Evolutionary conservation across 2,113 vertebrate genomes (phyloP).

Genomic region (Cyanocitta stelleri): DNA sequence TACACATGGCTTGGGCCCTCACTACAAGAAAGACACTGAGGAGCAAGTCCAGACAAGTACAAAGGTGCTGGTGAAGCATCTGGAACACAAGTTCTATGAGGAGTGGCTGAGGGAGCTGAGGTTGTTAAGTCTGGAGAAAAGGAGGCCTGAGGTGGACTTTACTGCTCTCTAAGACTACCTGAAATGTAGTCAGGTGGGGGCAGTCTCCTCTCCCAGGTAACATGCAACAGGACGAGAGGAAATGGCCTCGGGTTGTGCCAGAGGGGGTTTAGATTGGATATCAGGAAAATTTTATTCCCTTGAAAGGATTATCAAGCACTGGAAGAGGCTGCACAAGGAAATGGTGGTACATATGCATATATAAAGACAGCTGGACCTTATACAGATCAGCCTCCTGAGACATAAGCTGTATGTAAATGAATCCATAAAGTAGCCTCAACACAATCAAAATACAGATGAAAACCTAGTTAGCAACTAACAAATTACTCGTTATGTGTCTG

Average conservation of each 20-base stretch:
- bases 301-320: neutral
- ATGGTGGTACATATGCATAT: neutral
- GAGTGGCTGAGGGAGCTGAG: neutral
- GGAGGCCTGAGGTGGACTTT: neutral
- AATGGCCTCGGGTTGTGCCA: neutral
- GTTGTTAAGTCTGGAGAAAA: neutral
- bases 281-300: neutral
- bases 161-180: no score
- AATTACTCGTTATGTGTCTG: neutral
- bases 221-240: neutral
- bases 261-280: neutral
- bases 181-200: neutral
- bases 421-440: neutral
- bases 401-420: neutral
- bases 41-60: neutral
- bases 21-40: neutral
- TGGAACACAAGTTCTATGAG: neutral
- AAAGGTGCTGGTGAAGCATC: neutral
- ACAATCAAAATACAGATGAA: slow-evolving; percentile 6
- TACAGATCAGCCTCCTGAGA: neutral
- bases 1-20: neutral
- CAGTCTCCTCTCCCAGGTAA: neutral
- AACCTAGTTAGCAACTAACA: neutral
- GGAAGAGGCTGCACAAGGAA: neutral
- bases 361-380: neutral